Conservation (phyloP, 1,140 invertebrate species). For the Pararge aegeria region DNA sequence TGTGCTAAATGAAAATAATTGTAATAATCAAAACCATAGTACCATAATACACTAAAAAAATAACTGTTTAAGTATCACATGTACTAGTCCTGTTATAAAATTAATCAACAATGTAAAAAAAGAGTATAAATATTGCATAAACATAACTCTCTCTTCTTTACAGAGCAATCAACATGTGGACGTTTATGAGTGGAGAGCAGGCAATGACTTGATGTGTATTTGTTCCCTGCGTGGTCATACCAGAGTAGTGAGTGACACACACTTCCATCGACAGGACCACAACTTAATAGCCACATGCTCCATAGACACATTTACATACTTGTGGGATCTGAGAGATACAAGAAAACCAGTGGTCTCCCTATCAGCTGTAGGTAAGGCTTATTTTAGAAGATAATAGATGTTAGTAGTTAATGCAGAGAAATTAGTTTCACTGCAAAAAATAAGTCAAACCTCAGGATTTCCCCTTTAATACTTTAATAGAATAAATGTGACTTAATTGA, state of each 20-base stretch:
- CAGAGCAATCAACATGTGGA: conserved; percentile 92
- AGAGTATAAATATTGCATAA: conserved; percentile 26
- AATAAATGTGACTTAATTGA: no score
- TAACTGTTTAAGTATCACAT: no score
- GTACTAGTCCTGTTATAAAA: no score
- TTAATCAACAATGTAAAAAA: not conserved
- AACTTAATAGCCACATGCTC: conserved; percentile 95
- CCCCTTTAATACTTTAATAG: no score
- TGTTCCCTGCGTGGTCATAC: conserved; percentile 92
- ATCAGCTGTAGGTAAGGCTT: conserved; percentile 77
- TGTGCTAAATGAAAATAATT: no score
- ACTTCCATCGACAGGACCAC: conserved; percentile 95
- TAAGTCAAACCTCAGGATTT: no score
- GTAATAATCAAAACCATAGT: no score
- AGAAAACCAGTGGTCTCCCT: conserved; percentile 89
- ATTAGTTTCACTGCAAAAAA: no score
- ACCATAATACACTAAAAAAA: no score
- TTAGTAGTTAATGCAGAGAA: no score
- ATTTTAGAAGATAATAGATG: not conserved
- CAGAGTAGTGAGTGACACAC: conserved; percentile 93
- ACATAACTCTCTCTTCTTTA: conserved; percentile 4
- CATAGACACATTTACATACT: conserved; percentile 94
- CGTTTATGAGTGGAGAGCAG: conserved; percentile 87
- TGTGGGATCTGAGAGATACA: conserved; percentile 95
- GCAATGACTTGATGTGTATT: conserved; percentile 83